These are phyloP conservation scores for Ashinkailepas kermadecensis DNA, from an alignment of 2,888 invertebrate genomes.

Conservation along the genomic window DNA sequence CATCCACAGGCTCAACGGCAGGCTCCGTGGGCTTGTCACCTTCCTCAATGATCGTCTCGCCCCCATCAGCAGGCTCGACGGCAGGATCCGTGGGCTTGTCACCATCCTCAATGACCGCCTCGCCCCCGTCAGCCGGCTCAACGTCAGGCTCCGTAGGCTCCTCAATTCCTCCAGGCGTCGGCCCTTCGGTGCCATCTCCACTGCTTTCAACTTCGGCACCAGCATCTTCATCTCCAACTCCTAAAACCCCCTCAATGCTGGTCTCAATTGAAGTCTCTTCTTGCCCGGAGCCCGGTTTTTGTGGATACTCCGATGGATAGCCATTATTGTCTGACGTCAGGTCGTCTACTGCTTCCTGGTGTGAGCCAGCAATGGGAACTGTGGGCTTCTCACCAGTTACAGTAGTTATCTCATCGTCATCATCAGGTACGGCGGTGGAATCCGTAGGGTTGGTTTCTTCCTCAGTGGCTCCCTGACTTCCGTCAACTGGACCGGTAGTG, in stretches of 20 bases:
- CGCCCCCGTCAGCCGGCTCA: not conserved
- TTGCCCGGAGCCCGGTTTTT: not conserved
- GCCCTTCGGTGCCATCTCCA: slow-evolving; percentile 16
- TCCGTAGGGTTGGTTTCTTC: not conserved
- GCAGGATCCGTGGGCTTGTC: too few relatives aligned
- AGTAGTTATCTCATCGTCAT: not conserved
- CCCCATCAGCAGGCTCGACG: not conserved
- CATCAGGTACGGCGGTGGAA: not conserved
- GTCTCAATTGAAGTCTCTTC: not conserved
- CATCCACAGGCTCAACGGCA: not conserved
- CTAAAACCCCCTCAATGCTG: not conserved
- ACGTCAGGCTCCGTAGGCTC: not conserved
- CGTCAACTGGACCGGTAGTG: not conserved
- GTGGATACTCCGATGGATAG: not conserved
- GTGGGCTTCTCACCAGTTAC: not conserved
- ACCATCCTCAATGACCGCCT: not conserved
- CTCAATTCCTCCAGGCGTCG: not conserved
- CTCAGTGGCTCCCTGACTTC: not conserved
- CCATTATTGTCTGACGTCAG: not conserved
- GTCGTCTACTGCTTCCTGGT: not conserved
- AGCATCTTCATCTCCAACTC: slow-evolving; percentile 25
- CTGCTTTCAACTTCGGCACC: slow-evolving; percentile 32
- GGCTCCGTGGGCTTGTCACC: slow-evolving; percentile 21
- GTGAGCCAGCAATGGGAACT: not conserved
- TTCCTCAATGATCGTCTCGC: not conserved